Evolutionary conservation across 2,113 vertebrate species (phyloP).

Genomic region (Heterochromis multidens): DNA sequence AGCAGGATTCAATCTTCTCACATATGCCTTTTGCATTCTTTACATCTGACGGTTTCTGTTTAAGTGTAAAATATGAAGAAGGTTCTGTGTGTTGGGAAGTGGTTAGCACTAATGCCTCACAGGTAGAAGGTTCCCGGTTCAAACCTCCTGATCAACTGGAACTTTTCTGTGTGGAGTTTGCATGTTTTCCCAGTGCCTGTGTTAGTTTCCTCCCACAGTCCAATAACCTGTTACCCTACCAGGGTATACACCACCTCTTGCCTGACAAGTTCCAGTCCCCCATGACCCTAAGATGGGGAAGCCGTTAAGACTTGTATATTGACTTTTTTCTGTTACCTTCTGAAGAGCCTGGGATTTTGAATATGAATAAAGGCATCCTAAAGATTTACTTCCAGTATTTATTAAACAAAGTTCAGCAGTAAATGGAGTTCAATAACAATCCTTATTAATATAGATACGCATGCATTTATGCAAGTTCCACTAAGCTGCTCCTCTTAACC

Average conservation of each 20-base stretch:
- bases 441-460: not conserved
- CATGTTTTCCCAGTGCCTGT: not conserved
- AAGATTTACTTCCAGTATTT: not conserved
- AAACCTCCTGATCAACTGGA: not conserved
- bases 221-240: not conserved
- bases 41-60: fast-evolving
- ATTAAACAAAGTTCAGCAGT: no score
- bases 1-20: not conserved
- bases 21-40: fast-evolving
- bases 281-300: not conserved
- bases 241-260: not conserved
- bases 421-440: not conserved
- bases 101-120: not conserved
- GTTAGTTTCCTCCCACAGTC: not conserved
- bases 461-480: not conserved
- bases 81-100: not conserved
- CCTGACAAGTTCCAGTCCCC: fast-evolving
- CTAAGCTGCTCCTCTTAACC: slow-evolving; percentile 7
- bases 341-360: not conserved
- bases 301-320: not conserved
- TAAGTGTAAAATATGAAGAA: not conserved
- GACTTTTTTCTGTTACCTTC: not conserved
- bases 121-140: not conserved
- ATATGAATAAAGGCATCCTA: not conserved
- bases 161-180: not conserved